These are phyloP conservation scores for Sphinx pinastri DNA, from an alignment of 2,888 invertebrate species.

Conservation along the genomic window DNA sequence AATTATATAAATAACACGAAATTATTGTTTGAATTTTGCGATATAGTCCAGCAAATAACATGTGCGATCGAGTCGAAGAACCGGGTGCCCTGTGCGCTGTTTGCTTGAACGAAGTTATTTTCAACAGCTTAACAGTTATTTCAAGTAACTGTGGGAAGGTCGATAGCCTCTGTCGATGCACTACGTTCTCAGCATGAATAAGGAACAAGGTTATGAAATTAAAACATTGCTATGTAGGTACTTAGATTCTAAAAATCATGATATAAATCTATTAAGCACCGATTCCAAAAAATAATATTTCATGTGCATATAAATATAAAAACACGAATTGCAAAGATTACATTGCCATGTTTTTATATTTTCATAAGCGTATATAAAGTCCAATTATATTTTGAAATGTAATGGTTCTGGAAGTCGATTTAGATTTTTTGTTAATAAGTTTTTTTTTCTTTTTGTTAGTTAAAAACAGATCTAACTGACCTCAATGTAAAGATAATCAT, in stretches of 20 bases:
- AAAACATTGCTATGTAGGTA: not conserved
- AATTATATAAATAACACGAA: not conserved
- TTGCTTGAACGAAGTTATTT: slow-evolving; percentile 73
- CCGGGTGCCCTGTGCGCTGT: slow-evolving; percentile 62
- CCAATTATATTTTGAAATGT: too few species aligned
- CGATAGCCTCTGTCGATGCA: slow-evolving; percentile 78
- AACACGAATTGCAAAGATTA: too few species aligned
- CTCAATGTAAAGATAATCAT: too few species aligned
- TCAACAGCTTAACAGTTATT: slow-evolving; percentile 81
- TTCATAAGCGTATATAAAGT: too few species aligned
- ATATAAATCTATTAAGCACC: not conserved
- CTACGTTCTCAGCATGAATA: slow-evolving; percentile 70
- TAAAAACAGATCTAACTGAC: too few species aligned
- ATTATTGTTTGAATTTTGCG: slow-evolving; percentile 44
- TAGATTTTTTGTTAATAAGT: too few species aligned
- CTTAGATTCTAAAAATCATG: not conserved
- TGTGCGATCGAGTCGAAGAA: slow-evolving; percentile 60
- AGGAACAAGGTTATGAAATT: slow-evolving; percentile 47
- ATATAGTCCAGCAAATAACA: slow-evolving; percentile 57
- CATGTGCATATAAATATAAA: too few species aligned
- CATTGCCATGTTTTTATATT: too few species aligned
- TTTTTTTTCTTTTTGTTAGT: too few species aligned
- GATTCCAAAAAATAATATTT: too few species aligned
- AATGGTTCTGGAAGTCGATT: too few species aligned
- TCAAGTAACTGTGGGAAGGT: slow-evolving; percentile 80